Evolutionary conservation across 2,113 vertebrate species (phyloP).

Genomic region (Rhea americana): DNA sequence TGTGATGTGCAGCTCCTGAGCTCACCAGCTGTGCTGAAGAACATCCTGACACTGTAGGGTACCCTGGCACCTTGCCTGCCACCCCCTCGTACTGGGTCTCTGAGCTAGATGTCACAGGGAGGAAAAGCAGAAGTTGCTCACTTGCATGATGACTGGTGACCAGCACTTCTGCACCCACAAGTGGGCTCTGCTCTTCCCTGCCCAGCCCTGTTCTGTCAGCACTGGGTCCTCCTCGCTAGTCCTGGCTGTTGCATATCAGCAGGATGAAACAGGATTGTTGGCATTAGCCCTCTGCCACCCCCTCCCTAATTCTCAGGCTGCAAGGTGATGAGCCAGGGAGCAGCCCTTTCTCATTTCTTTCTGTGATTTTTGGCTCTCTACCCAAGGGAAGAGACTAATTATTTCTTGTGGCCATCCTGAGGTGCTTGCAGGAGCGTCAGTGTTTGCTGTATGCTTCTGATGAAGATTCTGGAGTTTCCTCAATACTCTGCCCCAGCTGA

Average conservation of each 20-base stretch:
- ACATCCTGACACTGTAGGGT: not conserved
- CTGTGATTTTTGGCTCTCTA: not conserved
- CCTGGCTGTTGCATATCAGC: not conserved
- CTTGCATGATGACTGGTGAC: not conserved
- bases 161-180: fast-evolving
- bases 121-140: not conserved
- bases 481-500: not conserved
- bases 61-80: not conserved
- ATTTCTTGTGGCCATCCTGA: not conserved
- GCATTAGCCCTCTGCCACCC: not conserved
- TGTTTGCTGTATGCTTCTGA: not conserved
- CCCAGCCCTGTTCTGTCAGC: not conserved
- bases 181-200: not conserved
- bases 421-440: not conserved
- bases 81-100: fast-evolving
- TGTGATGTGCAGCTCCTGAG: not conserved
- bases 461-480: not conserved
- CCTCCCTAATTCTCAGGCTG: fast-evolving
- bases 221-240: not conserved
- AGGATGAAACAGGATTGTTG: not conserved
- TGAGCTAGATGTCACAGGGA: not conserved
- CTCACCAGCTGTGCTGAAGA: not conserved
- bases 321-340: not conserved
- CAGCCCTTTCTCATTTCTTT: not conserved
- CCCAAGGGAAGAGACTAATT: not conserved